Base-by-base conservation (phyloP, 1,140 invertebrate species). In the Orius laevigatus region DNA sequence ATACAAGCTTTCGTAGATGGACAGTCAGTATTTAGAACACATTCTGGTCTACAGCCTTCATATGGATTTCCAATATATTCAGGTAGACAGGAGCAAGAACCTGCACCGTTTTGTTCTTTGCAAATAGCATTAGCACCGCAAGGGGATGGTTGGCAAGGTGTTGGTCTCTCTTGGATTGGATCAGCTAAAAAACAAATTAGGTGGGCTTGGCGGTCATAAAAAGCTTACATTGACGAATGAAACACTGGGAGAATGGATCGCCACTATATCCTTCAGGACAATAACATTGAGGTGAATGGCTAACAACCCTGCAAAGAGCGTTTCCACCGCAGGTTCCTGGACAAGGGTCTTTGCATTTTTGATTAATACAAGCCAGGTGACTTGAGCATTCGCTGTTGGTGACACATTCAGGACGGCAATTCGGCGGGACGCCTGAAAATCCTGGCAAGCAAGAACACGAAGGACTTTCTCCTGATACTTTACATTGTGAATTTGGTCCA, bases 61-160 rank as follows among this genome's bases (percentile, higher is more conserved):
- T 69, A 70, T 1, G 71, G 70, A 59, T 74, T 68, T 48, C 70
- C 72, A 54, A 67, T 63, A 55, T 69, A 71, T 49, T 68, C 65
- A 1, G 62, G 59, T 20, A 69, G 50, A 56, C 69, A 71, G n/a
- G 61, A 60, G 58, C 78, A 81, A n/a, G 74, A 71, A 1, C 74
- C 76, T 46, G 75, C 80, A 18, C 76, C 79, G 56, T 82, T 81
- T 48, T 74, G 75, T 64, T 86, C 83, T 66, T 76, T 74, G 63
- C 78, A 81, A 56, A 81, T 51, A 38, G 84, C 81, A 65, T 87
- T 87, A 2, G 76, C 70, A 35, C 83, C 84, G 60, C 83, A 87
- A 36, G 83, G 81, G 18, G 76, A 79, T 34, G 81, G 79, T 57
- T 73, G 70, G 59, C 81, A 85, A 44, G 83, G 78, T 51, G 73